Evolutionary conservation across 2,888 invertebrate species (phyloP).

Genomic region (Cyrtodaria siliqua): DNA sequence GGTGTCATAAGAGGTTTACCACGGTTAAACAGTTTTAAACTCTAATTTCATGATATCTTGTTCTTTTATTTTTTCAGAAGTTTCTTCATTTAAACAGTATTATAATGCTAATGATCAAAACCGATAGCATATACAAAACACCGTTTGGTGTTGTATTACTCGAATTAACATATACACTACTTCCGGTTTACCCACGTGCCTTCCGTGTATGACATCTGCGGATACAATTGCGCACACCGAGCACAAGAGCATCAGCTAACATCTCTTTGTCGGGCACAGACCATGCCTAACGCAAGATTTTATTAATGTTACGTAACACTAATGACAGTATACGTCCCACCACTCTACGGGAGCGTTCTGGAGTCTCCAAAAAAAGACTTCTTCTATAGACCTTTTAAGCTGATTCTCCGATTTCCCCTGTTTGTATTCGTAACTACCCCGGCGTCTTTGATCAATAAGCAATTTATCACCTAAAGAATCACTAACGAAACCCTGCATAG

Average conservation of each 20-base stretch:
- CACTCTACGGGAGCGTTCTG: constrained; percentile 12
- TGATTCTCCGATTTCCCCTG: constrained; percentile 12
- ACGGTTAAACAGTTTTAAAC: too few species aligned
- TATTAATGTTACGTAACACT: constrained; percentile 29
- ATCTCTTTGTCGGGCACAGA: too few species aligned
- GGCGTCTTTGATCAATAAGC: constrained; percentile 3
- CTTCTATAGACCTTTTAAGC: neutral
- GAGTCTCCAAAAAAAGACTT: constrained; percentile 6
- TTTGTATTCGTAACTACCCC: constrained; percentile 14
- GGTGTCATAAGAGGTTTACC: too few species aligned
- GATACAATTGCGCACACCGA: too few species aligned
- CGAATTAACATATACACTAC: neutral
- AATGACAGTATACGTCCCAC: constrained; percentile 23
- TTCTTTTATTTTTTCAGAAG: too few species aligned
- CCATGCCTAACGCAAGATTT: constrained; percentile 18
- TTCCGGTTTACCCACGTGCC: neutral
- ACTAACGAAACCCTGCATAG: neutral
- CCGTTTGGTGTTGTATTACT: neutral
- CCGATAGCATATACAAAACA: neutral
- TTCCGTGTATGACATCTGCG: too few species aligned
- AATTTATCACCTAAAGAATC: constrained; percentile 3
- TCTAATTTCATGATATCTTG: too few species aligned
- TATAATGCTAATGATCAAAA: too few species aligned
- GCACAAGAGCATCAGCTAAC: too few species aligned
- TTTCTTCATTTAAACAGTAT: too few species aligned